Evolutionary conservation across 2,888 invertebrate genomes (phyloP).

Genomic region (Drosophila mayaguana): DNA sequence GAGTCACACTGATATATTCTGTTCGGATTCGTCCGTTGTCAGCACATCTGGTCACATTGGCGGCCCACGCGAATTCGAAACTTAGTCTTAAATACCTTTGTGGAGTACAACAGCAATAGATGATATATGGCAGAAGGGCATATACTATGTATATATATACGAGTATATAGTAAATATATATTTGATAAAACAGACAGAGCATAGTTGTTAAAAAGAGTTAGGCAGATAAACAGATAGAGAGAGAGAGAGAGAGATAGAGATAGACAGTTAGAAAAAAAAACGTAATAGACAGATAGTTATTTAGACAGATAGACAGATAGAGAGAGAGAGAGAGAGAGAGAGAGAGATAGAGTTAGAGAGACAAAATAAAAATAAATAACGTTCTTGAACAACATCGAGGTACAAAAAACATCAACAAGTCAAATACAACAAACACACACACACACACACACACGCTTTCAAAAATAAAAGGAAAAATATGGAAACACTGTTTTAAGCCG

Average conservation of each 20-base stretch:
- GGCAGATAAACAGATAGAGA: conserved; percentile 57
- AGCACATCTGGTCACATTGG: conserved; percentile 24
- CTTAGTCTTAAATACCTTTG: conserved; percentile 47
- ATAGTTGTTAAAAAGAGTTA: conserved; percentile 53
- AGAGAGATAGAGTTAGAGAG: conserved; percentile 21
- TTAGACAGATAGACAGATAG: conserved; percentile 34
- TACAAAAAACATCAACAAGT: conserved; percentile 55
- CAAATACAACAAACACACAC: conserved; percentile 41
- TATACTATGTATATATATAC: conserved; percentile 75
- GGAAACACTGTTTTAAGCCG: conserved; percentile 4
- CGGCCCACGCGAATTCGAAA: conserved; percentile 21
- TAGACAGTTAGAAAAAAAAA: conserved; percentile 25
- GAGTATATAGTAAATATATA: conserved; percentile 57
- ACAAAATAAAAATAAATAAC: conserved; percentile 41
- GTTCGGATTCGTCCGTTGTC: conserved; percentile 25
- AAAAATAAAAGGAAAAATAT: not conserved
- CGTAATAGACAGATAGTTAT: conserved; percentile 9
- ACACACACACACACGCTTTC: conserved; percentile 6
- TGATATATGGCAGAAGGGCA: conserved; percentile 71
- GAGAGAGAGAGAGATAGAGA: conserved; percentile 26
- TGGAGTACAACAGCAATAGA: conserved; percentile 71
- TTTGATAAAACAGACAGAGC: conserved; percentile 64
- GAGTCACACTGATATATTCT: not conserved
- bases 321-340: conserved; percentile 30
- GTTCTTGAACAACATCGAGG: conserved; percentile 57